phyloP scores from a whole-genome alignment of 2,113 vertebrate genomes.

The Nestor notabilis region DNA sequence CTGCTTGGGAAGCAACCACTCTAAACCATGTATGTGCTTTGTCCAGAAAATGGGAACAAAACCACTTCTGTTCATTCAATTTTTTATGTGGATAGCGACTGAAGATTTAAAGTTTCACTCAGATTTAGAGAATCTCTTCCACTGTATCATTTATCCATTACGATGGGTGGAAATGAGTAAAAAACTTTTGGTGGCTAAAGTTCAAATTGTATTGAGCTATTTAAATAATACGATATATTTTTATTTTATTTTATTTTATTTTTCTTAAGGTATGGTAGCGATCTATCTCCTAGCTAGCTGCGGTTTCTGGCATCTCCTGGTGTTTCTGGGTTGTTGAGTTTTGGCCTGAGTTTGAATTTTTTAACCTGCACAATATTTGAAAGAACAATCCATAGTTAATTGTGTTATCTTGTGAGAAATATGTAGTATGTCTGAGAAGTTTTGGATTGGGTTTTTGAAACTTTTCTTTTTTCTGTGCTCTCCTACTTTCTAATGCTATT shows the following conservation, averaged over 20 bases:
- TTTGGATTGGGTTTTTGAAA: background rate
- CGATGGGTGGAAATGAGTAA: background rate
- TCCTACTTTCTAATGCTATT: background rate
- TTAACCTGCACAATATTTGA: background rate
- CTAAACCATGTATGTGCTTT: background rate
- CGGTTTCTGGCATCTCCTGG: background rate
- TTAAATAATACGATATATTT: background rate
- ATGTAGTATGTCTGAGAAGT: background rate
- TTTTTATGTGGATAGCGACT: background rate
- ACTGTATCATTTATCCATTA: background rate
- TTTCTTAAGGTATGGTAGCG: background rate
- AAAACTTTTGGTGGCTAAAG: background rate
- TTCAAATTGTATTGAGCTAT: rapidly evolving
- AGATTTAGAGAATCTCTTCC: background rate
- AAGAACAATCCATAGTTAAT: background rate
- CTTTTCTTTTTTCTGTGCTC: background rate
- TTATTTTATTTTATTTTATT: background rate
- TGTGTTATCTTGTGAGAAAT: background rate
- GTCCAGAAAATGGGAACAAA: background rate
- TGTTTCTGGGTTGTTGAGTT: background rate
- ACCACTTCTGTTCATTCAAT: background rate
- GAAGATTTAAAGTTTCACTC: background rate
- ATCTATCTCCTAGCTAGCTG: background rate
- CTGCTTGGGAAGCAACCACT: background rate
- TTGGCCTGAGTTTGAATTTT: background rate